Evolutionary conservation across 2,113 vertebrate species (phyloP), one percentile per base, ranked within the genome.

Genomic region (Pelodiscus sinensis): DNA sequence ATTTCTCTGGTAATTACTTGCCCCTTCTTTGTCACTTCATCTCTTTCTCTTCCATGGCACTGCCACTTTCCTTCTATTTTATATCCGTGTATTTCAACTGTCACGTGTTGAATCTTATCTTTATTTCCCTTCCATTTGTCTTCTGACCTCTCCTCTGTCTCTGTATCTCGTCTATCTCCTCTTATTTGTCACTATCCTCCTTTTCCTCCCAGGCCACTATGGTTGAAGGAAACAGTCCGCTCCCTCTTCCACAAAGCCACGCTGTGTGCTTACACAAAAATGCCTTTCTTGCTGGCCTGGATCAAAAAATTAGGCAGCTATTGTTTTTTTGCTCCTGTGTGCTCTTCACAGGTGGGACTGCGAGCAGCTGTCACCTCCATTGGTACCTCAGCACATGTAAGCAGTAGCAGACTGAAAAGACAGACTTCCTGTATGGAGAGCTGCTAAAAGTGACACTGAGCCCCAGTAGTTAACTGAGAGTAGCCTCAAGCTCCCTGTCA

Each of bases 231-330:
- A 91, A 89, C 2, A 0, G 77, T 75, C 57, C 65, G 6, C 90
- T 55, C 88, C 87, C n/a, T 92, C 82, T 84, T 79, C 65, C 87
- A 79, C 84, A 94, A 90, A 96, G 82, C 94, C 90, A 84, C 90
- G 94, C 95, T 91, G 91, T 96, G 96, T 94, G 96, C 96, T 97
- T 96, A 97, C 97, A 96, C 84, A 85, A 93, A 82, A 96, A 96
- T 79, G 62, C 86, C 95, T 97, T 95, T 94, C 94, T 97, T 0
- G 71, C 9, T 91, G 96, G 79, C 80, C 97, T 97, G 96, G 97
- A 96, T 89, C 18, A 31, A 96, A 96, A 97, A 97, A 96, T 97
- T 91, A 97, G 90, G 93, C 95, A 0, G 50, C 44, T 44, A 44
- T 89, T 15, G 89, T 85, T 90, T 94, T 97, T 92, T 95, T 96